Base-by-base conservation (phyloP, 2,888 invertebrate species). In the Deilephila elpenor region DNA sequence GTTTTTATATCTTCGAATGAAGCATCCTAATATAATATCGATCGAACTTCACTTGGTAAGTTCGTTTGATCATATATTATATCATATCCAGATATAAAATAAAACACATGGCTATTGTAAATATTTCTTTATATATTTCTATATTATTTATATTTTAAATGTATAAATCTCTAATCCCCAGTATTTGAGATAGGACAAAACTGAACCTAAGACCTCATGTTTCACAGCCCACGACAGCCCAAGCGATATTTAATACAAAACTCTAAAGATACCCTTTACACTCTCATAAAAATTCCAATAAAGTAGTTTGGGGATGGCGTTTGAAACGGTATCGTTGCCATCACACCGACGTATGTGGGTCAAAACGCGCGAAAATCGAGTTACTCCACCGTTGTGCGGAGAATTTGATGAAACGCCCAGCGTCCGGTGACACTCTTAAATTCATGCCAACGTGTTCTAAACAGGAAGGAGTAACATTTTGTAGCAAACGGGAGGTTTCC, bases 321-420 rank as follows among this genome's bases (percentile, higher is more conserved):
- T 67, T 44, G 29, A 25, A 37, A 51, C 67, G 51, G 14, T 67
- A 29, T 51, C 67, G 25, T 1, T 44, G 44, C 5, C 11, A 51
- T 67, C 56, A 56, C 56, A 4, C 25, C 44, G 6, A 5, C 8
- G 67, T 29, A 67, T 67, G 25, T 67, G 44, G 67, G 29, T 17
- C 25, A 25, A 67, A 51, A 67, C 51, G 67, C 17, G 51, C 8
- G 51, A 11, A 51, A 67, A 67, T 67, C 67, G 20, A 67, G 25
- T 67, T 67, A 67, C 3, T 17, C 44, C 25, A 19, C 25, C 67
- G 51, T 67, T 51, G 67, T 51, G 25, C 7, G 56, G 44, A 25
- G 5, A 51, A 51, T 44, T 51, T 67, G 51, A 51, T 6, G 67
- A 67, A 67, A 44, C 44, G 64, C 20, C 64, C 64, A 64, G 44